These are phyloP conservation scores for Pleuronectes platessa DNA, from an alignment of 2,113 vertebrate genomes.

Conservation along the genomic window DNA sequence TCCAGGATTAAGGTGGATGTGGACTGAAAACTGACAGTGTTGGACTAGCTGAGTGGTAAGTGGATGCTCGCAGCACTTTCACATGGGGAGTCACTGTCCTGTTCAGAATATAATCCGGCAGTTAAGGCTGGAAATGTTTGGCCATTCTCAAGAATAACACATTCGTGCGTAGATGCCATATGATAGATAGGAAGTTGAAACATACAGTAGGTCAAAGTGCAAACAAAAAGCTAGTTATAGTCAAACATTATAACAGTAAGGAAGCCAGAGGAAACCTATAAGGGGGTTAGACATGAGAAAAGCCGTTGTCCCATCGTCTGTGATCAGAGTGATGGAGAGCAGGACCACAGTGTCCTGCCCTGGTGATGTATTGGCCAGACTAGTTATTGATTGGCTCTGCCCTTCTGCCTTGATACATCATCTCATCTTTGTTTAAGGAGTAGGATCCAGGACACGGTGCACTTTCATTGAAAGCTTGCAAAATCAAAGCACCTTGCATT, in stretches of 20 bases:
- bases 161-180: too few relatives aligned
- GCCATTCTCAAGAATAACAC: too few relatives aligned
- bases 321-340: constrained; percentile 62
- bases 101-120: too few relatives aligned
- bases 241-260: background rate
- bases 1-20: too few relatives aligned
- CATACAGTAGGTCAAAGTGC: background rate
- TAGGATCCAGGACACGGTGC: constrained; percentile 55
- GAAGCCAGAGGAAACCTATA: background rate
- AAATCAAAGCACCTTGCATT: constrained; percentile 57
- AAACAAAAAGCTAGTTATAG: background rate
- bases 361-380: constrained; percentile 70
- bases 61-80: too few relatives aligned
- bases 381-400: constrained; percentile 75
- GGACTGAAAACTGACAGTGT: too few relatives aligned
- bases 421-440: constrained; percentile 75
- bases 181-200: background rate
- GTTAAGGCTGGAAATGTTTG: too few relatives aligned
- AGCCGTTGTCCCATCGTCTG: constrained; percentile 66
- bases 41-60: too few relatives aligned
- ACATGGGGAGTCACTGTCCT: too few relatives aligned
- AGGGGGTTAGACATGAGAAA: constrained; percentile 31
- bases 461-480: constrained; percentile 66
- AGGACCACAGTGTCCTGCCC: constrained; percentile 72
- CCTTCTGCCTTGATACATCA: constrained; percentile 72